Evolutionary conservation across 2,888 invertebrate genomes (phyloP), one percentile per base, ranked within the genome.

Genomic region (Heliconius sara): DNA sequence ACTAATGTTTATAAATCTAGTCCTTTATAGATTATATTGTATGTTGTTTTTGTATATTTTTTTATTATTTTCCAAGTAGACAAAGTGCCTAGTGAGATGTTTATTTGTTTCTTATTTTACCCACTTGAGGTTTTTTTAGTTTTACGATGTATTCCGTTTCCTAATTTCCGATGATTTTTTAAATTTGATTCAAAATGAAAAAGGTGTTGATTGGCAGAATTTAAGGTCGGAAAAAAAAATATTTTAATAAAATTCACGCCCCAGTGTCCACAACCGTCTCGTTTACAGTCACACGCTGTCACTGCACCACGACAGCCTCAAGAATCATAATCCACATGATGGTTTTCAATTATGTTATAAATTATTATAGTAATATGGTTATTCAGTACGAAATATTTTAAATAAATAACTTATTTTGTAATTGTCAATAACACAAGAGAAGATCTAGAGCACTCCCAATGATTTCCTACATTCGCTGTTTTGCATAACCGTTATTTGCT

Each of bases 401-500:
- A 34, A 52, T 7, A 19, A 52, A 52, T 52, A 60, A 60, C 10
- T 66, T 22, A 79, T 77, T 74, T 63, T 39, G 73, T 47, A 77
- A 74, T 72, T 71, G 52, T 76, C 47, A 79, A 73, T 66, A 39
- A 39, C 52, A 78, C 39, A 63, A 81, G 80, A 63, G 60, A 72
- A 80, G 70, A 81, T 80, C 63, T 79, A 75, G 78, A 78, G 75
- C 81, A 74, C 63, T 70, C 70, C 47, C 74, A 76, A 80, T 74
- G 57, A 63, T 82, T 82, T 82, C 67, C 78, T 81, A 77, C 67
- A 70, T 72, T 78, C 52, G 30, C 12, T 19, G 57, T 66, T 80
- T 82, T 82, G 79, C 82, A 78, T 78, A 82, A 82, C 74, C 73
- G 27, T 72, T 81, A 79, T 81, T 78, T 81, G 78, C 79, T 78